These are phyloP conservation scores for Yoshiicerus persimilis DNA, from an alignment of 1,140 invertebrate species.

Conservation along the genomic window DNA sequence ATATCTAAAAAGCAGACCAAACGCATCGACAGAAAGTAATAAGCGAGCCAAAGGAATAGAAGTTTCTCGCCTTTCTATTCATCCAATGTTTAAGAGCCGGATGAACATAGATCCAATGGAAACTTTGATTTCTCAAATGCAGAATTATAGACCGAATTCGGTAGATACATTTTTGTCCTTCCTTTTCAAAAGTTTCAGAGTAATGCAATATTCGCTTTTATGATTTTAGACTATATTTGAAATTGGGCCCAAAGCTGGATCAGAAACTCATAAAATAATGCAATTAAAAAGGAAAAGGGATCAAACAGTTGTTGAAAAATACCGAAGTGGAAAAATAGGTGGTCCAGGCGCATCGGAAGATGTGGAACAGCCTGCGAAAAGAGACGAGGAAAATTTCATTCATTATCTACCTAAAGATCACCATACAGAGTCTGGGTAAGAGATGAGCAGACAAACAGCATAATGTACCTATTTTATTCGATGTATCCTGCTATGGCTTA, in stretches of 20 bases:
- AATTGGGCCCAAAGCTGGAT: conserved; percentile 77
- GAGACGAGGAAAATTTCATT: conserved; percentile 72
- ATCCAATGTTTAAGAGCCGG: conserved; percentile 59
- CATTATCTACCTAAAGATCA: conserved; percentile 81
- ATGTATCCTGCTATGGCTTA: not conserved
- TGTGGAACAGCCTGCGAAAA: conserved; percentile 48
- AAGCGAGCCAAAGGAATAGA: conserved; percentile 73
- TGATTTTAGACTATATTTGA: conserved; percentile 88
- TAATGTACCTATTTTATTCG: conserved; percentile 24
- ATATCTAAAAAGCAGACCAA: conserved; percentile 81
- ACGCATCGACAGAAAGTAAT: conserved; percentile 85
- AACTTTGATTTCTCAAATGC: conserved; percentile 64
- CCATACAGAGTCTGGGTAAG: conserved; percentile 82
- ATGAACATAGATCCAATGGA: conserved; percentile 41
- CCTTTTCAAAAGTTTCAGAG: not conserved
- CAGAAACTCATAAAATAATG: conserved; percentile 69
- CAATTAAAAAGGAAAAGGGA: conserved; percentile 69
- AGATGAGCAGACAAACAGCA: not conserved
- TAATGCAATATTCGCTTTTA: not conserved
- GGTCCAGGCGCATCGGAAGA: conserved; percentile 56
- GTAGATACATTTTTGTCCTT: conserved; percentile 60
- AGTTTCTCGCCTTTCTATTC: conserved; percentile 59
- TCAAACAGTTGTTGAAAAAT: conserved; percentile 61
- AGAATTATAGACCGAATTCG: conserved; percentile 77
- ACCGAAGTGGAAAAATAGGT: conserved; percentile 52